Evolutionary conservation across 2,888 invertebrate genomes (phyloP).

Genomic region (Helicoverpa assulta): DNA sequence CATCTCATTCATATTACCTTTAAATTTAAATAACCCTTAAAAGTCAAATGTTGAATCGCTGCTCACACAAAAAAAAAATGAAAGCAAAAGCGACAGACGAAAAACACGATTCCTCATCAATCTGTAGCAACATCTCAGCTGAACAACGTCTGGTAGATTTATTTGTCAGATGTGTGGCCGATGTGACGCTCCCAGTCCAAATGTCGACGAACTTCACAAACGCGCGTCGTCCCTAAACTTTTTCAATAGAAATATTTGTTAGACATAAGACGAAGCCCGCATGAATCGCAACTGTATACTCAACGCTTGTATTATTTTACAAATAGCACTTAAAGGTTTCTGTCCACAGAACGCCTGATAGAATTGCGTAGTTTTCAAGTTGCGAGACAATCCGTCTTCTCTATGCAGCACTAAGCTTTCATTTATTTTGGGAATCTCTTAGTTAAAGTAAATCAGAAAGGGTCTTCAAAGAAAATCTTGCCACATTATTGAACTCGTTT

Average conservation of each 20-base stretch:
- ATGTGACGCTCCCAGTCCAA: slow-evolving; percentile 70
- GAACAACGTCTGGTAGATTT: slow-evolving; percentile 73
- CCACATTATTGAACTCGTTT: background rate
- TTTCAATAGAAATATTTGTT: slow-evolving; percentile 80
- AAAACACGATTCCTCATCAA: slow-evolving; percentile 66
- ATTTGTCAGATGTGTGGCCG: slow-evolving; percentile 72
- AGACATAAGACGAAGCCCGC: slow-evolving; percentile 58
- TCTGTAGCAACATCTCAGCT: slow-evolving; percentile 67
- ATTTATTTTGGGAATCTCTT: slow-evolving; percentile 29
- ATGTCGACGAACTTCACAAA: slow-evolving; percentile 80
- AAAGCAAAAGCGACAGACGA: slow-evolving; percentile 43
- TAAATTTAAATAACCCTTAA: too few relatives aligned
- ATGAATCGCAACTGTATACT: slow-evolving; percentile 52
- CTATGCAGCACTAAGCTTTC: slow-evolving; percentile 17
- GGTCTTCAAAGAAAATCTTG: slow-evolving; percentile 7
- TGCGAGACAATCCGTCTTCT: slow-evolving; percentile 41
- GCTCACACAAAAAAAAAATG: slow-evolving; percentile 1
- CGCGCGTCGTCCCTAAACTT: slow-evolving; percentile 70
- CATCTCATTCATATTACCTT: too few relatives aligned
- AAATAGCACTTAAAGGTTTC: slow-evolving; percentile 54
- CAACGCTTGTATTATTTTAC: slow-evolving; percentile 63
- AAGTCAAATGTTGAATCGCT: too few relatives aligned
- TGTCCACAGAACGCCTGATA: slow-evolving; percentile 45
- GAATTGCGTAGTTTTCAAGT: slow-evolving; percentile 39
- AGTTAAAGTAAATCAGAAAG: slow-evolving; percentile 1